A percentile compares a stretch with the other conserved stretches of the same genome.
Conservation (phyloP, 2,797 vertebrate genomes). For the Lacerta agilis region DNA sequence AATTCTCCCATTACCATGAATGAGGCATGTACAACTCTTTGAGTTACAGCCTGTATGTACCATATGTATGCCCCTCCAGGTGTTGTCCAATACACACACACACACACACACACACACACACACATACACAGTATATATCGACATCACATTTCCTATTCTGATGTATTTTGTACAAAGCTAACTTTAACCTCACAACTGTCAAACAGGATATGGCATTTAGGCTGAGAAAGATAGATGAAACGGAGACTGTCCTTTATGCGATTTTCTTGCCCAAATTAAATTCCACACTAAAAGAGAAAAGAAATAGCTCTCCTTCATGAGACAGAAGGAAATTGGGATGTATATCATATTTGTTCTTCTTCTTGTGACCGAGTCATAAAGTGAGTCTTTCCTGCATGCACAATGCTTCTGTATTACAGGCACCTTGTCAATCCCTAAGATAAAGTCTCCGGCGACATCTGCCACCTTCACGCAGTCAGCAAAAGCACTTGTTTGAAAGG, state of each 20-base stretch:
- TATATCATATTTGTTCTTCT: slow-evolving; percentile 8
- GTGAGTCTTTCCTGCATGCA: not conserved
- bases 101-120: no score
- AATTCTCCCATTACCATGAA: not conserved
- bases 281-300: not conserved
- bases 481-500: slow-evolving; percentile 56
- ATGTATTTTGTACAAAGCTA: not conserved
- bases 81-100: not conserved
- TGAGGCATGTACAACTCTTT: not conserved
- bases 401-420: slow-evolving; percentile 1
- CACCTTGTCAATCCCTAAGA: slow-evolving; percentile 45
- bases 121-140: no score
- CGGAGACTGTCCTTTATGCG: not conserved
- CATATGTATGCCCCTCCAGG: not conserved
- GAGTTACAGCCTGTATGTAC: not conserved
- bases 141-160: slow-evolving; percentile 5
- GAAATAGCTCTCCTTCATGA: not conserved
- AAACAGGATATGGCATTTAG: not conserved
- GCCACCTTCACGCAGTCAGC: slow-evolving; percentile 25
- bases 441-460: slow-evolving; percentile 49
- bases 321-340: slow-evolving; percentile 26
- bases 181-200: not conserved
- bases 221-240: not conserved
- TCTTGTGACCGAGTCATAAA: slow-evolving; percentile 31
- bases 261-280: slow-evolving; percentile 44